A percentile compares a stretch with the other conserved stretches of the same genome.
Conservation (phyloP, 1,140 invertebrate genomes). For the Musca vetustissima region DNA sequence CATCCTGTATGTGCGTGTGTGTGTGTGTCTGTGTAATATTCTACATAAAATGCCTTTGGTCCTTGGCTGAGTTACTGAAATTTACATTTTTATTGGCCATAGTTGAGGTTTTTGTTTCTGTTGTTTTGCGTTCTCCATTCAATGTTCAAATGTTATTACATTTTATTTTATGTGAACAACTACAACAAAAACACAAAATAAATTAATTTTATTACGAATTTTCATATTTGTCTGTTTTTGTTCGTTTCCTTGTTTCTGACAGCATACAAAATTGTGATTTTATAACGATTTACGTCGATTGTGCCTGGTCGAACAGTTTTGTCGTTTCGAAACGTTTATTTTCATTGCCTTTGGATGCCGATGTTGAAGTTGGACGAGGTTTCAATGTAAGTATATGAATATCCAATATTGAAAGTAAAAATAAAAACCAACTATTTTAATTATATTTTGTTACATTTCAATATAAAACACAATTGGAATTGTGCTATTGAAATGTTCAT, state of each 20-base stretch:
- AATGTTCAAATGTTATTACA: not conserved
- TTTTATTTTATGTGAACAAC: constrained; percentile 1
- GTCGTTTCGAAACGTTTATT: constrained; percentile 53
- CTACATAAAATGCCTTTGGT: too few species aligned
- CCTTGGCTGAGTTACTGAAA: too few species aligned
- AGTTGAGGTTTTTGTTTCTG: too few species aligned
- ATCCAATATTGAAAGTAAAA: not conserved
- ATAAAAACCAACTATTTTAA: not conserved
- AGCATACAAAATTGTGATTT: constrained; percentile 56
- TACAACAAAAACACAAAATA: constrained; percentile 1
- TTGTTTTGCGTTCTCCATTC: too few species aligned
- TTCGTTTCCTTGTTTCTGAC: constrained; percentile 16
- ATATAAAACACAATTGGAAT: too few species aligned
- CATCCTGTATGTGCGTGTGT: not conserved
- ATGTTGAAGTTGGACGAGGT: constrained; percentile 55
- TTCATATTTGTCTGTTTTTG: not conserved
- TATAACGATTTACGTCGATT: constrained; percentile 54
- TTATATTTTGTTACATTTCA: too few species aligned
- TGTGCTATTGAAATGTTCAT: too few species aligned
- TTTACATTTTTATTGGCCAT: too few species aligned
- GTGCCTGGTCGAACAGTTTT: constrained; percentile 53
- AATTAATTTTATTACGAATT: constrained; percentile 20
- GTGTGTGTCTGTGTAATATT: not conserved
- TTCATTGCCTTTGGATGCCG: constrained; percentile 48
- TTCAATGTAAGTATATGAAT: constrained; percentile 51